These are phyloP conservation scores for Cordilura impudica DNA, from an alignment of 2,888 invertebrate species.

Conservation along the genomic window DNA sequence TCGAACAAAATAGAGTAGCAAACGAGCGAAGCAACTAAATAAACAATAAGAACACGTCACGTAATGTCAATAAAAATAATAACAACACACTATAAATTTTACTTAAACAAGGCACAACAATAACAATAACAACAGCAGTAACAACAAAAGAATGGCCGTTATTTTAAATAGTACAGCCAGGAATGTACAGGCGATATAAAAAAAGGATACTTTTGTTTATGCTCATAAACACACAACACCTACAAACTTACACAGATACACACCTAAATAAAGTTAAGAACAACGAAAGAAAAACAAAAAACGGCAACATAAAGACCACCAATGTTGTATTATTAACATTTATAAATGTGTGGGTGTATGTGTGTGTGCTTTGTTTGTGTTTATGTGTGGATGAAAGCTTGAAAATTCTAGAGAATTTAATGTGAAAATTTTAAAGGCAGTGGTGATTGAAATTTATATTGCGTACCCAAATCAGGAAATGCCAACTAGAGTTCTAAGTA, in stretches of 20 bases:
- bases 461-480: no score
- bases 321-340: neutral
- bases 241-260: neutral
- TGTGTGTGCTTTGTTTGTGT: neutral
- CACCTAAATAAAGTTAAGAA: neutral
- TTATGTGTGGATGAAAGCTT: neutral
- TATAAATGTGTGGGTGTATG: neutral
- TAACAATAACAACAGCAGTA: constrained; percentile 7
- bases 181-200: neutral
- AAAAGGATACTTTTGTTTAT: neutral
- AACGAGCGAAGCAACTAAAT: constrained; percentile 52
- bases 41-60: constrained; percentile 72
- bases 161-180: constrained; percentile 48
- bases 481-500: no score
- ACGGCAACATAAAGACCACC: constrained; percentile 16
- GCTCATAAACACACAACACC: constrained; percentile 7
- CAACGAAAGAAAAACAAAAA: neutral
- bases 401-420: constrained; percentile 8
- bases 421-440: no score
- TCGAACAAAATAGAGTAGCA: neutral
- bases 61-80: constrained; percentile 76
- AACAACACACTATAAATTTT: constrained; percentile 75
- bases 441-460: no score
- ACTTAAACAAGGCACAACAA: constrained; percentile 63
- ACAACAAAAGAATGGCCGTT: constrained; percentile 33